Base-by-base conservation (phyloP, 2,797 vertebrate species). In the Anas georgica region DNA sequence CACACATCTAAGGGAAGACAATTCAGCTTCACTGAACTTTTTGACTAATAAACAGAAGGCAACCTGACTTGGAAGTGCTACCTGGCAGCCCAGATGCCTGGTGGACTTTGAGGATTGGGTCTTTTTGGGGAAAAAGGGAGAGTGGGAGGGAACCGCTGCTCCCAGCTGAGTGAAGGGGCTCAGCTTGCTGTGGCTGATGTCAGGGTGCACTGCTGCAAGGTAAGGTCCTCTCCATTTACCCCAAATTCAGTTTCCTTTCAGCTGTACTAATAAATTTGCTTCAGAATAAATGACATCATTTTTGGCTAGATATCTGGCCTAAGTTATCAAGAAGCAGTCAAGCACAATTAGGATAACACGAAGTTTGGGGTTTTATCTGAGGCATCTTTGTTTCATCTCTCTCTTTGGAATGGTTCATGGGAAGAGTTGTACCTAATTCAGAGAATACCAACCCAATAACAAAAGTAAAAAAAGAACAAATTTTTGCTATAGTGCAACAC, bases 141-240 rank as follows among this genome's bases (percentile, higher is more conserved):
- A 69, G 23, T 14, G 67, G 46, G 25, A 37, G n/a, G 35, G 37
- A 25, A 10, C 50, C 15, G 15, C 50, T 4, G 21, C 67, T 79
- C 68, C 21, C 21, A 7, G 7, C 43, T 2, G 25, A 46, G 35
- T 3, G 37, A 21, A 16, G 0, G 39, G 39, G 8, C n/a, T 43
- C 58, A 17, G 26, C 39, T 46, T 41, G 29, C 39, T 26, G 7
- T 1, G 22, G 7, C n/a, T 6, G 33, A 33, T 5, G 17, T 21
- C 66, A 58, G 25, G 52, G 0, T 3, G 23, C 1, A 2, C 21
- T 25, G 41, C n/a, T 48, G 23, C n/a, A 31, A 26, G 28, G 59
- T 46, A 39, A 39, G 8, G 28, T 28, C 22, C 10, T 9, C 17
- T 41, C 69, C 8, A 2, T 2, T 7, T 17, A 46, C 31, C 29